These are phyloP conservation scores for Anthrax anthrax DNA, from an alignment of 2,888 invertebrate species.

Conservation along the genomic window DNA sequence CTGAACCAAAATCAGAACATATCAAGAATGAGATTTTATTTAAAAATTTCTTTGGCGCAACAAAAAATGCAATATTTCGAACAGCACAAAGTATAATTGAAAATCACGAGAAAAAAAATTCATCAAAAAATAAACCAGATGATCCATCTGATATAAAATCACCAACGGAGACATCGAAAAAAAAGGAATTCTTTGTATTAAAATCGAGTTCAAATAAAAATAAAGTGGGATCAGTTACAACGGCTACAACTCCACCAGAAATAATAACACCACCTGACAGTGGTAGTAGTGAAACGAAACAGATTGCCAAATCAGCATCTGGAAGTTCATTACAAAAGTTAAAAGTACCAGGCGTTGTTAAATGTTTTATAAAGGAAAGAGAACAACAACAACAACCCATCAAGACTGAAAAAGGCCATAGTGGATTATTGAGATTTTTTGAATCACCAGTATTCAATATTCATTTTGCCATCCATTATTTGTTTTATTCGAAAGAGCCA, in stretches of 20 bases:
- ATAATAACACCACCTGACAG: conserved; percentile 4
- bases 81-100: conserved; percentile 36
- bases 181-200: conserved; percentile 32
- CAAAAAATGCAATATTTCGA: conserved; percentile 35
- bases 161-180: conserved; percentile 31
- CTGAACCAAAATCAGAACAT: conserved; percentile 21
- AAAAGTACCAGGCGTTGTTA: conserved; percentile 32
- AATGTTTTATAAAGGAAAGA: conserved; percentile 28
- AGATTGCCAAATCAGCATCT: conserved; percentile 1
- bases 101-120: conserved; percentile 35
- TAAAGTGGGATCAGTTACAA: conserved; percentile 27
- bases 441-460: conserved; percentile 97
- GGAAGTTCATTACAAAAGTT: conserved; percentile 25
- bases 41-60: conserved; percentile 34
- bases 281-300: conserved; percentile 10
- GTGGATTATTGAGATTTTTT: conserved; percentile 53
- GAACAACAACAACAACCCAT: conserved; percentile 15
- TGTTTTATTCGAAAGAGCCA: conserved; percentile 95
- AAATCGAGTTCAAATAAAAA: conserved; percentile 28
- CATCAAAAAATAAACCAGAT: conserved; percentile 24
- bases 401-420: conserved; percentile 30
- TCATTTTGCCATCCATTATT: conserved; percentile 95
- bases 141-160: conserved; percentile 23
- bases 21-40: conserved; percentile 31
- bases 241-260: conserved; percentile 16